Conservation (phyloP, 2,888 invertebrate genomes). For the Julus scandinavius region DNA sequence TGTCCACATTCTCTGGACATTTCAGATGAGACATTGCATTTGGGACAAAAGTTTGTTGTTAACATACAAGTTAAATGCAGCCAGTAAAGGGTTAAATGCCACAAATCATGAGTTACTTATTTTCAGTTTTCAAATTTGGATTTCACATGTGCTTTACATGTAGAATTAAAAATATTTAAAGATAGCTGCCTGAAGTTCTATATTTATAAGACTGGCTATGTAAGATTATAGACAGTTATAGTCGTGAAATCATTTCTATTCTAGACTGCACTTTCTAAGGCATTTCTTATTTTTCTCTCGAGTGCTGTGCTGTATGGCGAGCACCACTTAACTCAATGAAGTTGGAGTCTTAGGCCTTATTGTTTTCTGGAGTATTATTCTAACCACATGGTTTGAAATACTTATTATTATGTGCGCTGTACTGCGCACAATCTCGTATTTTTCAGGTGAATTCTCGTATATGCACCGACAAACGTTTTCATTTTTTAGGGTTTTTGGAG, state of each 20-base stretch:
- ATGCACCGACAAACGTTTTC: neutral
- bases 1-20: too few relatives aligned
- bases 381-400: neutral
- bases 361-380: slow-evolving; percentile 7
- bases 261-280: neutral
- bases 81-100: too few relatives aligned
- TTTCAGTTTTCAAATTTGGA: neutral
- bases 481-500: neutral
- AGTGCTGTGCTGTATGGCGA: neutral
- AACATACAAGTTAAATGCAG: too few relatives aligned
- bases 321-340: slow-evolving; percentile 24
- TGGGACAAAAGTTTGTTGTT: too few relatives aligned
- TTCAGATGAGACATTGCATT: too few relatives aligned
- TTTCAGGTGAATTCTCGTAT: neutral
- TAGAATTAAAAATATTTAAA: neutral
- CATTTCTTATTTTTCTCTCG: slow-evolving; percentile 2
- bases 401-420: neutral
- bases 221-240: neutral
- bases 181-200: neutral
- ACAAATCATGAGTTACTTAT: neutral
- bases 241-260: slow-evolving; percentile 26
- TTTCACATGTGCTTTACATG: neutral
- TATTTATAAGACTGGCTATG: neutral
- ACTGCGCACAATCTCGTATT: neutral
- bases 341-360: neutral